phyloP scores from a whole-genome alignment of 2,797 vertebrate genomes.

The Eutrigla gurnardus region DNA sequence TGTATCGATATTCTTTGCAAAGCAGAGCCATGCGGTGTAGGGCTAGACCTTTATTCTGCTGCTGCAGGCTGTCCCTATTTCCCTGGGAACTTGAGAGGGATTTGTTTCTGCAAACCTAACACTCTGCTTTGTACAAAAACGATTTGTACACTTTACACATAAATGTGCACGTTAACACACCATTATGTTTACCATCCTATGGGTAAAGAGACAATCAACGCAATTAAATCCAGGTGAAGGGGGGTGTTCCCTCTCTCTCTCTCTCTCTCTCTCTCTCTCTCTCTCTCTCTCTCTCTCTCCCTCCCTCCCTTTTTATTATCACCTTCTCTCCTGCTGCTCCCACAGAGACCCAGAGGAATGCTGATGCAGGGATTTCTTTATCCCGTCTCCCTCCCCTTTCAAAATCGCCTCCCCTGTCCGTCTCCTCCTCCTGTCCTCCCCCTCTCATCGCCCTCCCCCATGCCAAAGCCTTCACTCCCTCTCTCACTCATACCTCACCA shows the following conservation, averaged over 20 bases:
- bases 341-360: constrained; percentile 59
- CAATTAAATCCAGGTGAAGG: constrained; percentile 17
- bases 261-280: constrained; percentile 11
- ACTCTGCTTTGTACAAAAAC: constrained; percentile 1
- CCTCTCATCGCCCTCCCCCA: constrained; percentile 5
- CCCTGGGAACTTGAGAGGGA: constrained; percentile 13
- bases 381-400: constrained; percentile 34
- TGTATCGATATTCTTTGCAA: constrained; percentile 59
- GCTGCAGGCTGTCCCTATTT: constrained; percentile 40
- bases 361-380: constrained; percentile 67
- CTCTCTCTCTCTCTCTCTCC: constrained; percentile 10
- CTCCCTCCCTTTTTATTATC: constrained; percentile 39
- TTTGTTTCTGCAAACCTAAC: constrained; percentile 8
- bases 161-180: background rate
- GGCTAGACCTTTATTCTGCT: constrained; percentile 48
- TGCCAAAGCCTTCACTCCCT: constrained; percentile 23
- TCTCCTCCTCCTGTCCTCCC: constrained; percentile 24
- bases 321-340: constrained; percentile 40
- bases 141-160: too few species aligned
- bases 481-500: constrained; percentile 22
- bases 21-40: constrained; percentile 14
- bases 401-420: constrained; percentile 26
- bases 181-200: constrained; percentile 4
- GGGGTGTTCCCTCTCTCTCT: constrained; percentile 11
- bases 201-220: constrained; percentile 3